These are phyloP conservation scores for Meiosimyza platycephala DNA, from an alignment of 2,888 invertebrate genomes.

Conservation along the genomic window DNA sequence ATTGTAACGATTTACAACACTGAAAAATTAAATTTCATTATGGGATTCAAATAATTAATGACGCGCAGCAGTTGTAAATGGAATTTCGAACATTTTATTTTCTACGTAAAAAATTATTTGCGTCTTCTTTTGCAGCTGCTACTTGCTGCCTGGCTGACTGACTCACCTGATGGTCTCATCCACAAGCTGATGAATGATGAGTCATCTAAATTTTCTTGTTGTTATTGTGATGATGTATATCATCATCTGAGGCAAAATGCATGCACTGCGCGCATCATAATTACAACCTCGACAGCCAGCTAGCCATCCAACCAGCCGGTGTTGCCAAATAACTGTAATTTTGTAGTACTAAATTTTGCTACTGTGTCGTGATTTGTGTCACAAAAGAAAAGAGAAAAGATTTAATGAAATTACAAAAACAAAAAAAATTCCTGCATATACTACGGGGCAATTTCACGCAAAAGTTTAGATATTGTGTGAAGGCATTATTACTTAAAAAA, in stretches of 20 bases:
- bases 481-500: too few relatives aligned
- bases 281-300: background rate
- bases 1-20: background rate
- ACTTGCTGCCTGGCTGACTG: background rate
- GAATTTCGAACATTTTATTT: background rate
- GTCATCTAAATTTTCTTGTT: background rate
- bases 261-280: slow-evolving; percentile 13
- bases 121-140: background rate
- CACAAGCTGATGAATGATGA: background rate
- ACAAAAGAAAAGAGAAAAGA: too few relatives aligned
- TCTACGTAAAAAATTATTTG: background rate
- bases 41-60: slow-evolving; percentile 10
- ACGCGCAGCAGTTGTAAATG: background rate
- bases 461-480: too few relatives aligned
- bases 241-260: background rate
- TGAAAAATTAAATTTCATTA: background rate
- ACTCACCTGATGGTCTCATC: background rate
- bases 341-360: background rate
- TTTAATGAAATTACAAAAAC: too few relatives aligned
- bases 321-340: slow-evolving; percentile 24
- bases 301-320: background rate
- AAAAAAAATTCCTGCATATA: too few relatives aligned
- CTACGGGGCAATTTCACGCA: too few relatives aligned
- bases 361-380: slow-evolving; percentile 1
- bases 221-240: slow-evolving; percentile 1